These are phyloP conservation scores for Saxicola maurus DNA, from an alignment of 2,797 vertebrate species.

Conservation along the genomic window DNA sequence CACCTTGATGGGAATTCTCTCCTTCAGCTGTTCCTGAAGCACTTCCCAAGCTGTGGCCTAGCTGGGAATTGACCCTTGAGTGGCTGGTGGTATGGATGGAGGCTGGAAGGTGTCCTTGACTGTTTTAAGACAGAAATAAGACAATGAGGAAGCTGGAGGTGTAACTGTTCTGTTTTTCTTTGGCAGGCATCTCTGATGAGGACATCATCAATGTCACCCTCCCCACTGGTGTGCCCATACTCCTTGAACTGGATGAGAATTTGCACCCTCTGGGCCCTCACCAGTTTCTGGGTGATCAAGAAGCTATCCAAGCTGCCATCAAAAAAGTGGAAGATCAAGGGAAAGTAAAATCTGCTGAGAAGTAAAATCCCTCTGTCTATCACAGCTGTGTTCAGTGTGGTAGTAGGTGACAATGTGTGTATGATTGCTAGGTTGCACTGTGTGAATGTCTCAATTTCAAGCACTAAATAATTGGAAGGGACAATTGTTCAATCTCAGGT, in stretches of 20 bases:
- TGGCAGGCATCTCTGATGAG: conserved; percentile 85
- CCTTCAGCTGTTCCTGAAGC: not conserved
- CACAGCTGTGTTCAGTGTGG: not conserved
- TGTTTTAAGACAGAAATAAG: not conserved
- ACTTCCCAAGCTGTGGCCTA: not conserved
- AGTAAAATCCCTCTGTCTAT: conserved; percentile 25
- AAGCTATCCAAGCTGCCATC: conserved; percentile 91
- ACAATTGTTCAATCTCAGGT: not conserved
- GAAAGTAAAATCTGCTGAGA: conserved; percentile 76
- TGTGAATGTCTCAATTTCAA: conserved; percentile 22
- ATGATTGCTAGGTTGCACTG: conserved; percentile 21
- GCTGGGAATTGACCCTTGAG: not conserved
- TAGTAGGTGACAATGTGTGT: not conserved
- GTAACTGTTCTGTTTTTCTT: not conserved
- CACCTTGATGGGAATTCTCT: not conserved
- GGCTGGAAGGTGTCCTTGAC: not conserved
- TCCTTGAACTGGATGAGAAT: conserved; percentile 90
- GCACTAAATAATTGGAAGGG: not conserved
- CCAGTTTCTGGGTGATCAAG: conserved; percentile 89
- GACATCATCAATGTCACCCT: conserved; percentile 89
- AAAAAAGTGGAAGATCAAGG: conserved; percentile 98
- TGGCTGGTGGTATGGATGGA: not conserved
- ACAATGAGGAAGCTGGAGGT: not conserved
- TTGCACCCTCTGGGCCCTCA: conserved; percentile 84
- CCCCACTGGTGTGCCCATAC: conserved; percentile 91